These are phyloP conservation scores for Lasiommata megera DNA, from an alignment of 2,888 invertebrate genomes.

Conservation along the genomic window DNA sequence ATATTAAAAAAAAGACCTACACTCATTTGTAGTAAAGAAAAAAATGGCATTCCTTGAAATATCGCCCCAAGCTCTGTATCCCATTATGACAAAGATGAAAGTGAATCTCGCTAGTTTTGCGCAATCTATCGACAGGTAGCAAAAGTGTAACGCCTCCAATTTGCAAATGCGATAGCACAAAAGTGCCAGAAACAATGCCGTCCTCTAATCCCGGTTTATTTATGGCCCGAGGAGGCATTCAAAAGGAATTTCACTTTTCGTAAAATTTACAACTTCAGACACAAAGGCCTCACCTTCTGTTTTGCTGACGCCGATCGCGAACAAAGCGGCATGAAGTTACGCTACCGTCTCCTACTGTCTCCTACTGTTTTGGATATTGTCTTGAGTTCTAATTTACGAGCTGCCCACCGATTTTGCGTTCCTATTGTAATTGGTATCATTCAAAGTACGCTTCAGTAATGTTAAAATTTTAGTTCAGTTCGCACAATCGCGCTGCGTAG, in stretches of 20 bases:
- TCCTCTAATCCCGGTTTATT: slow-evolving; percentile 73
- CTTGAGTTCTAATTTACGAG: slow-evolving; percentile 72
- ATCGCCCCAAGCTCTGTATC: neutral
- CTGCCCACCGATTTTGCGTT: slow-evolving; percentile 66
- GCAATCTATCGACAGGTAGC: slow-evolving; percentile 60
- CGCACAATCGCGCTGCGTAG: slow-evolving; percentile 42
- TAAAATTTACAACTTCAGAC: slow-evolving; percentile 77
- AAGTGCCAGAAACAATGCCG: slow-evolving; percentile 76
- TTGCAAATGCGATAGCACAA: slow-evolving; percentile 72
- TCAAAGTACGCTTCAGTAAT: slow-evolving; percentile 52
- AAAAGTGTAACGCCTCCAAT: slow-evolving; percentile 54
- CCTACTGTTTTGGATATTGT: slow-evolving; percentile 80
- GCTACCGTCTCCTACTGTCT: slow-evolving; percentile 80
- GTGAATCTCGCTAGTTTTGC: slow-evolving; percentile 41
- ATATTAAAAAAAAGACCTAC: no score
- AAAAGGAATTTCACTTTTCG: slow-evolving; percentile 82
- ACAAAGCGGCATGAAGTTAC: slow-evolving; percentile 74
- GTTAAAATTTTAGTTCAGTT: slow-evolving; percentile 58
- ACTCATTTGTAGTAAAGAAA: neutral
- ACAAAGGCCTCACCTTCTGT: slow-evolving; percentile 80
- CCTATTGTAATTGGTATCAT: slow-evolving; percentile 74
- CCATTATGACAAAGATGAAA: slow-evolving; percentile 24
- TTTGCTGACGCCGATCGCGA: slow-evolving; percentile 74
- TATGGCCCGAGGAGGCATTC: slow-evolving; percentile 74
- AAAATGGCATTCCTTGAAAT: neutral